Percentiles rank a stretch among this genome's conserved stretches.
These are phyloP conservation scores for Trichomycterus rosablanca DNA, from an alignment of 2,113 vertebrate species.

Conservation along the genomic window DNA sequence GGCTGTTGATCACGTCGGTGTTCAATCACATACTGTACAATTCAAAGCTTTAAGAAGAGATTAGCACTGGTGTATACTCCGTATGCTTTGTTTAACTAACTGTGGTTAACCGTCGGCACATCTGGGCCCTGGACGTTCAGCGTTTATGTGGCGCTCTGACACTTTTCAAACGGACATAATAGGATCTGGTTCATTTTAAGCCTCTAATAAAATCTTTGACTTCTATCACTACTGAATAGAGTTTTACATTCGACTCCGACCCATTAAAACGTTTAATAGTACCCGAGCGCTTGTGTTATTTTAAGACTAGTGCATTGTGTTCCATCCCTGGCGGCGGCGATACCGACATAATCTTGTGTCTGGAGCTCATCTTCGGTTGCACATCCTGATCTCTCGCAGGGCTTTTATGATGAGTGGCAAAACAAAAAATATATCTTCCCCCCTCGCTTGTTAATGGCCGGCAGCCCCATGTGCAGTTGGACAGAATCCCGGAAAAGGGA, in stretches of 20 bases:
- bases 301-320: conserved; percentile 32
- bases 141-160: conserved; percentile 13
- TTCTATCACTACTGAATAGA: conserved; percentile 32
- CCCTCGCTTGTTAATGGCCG: conserved; percentile 26
- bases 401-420: conserved; percentile 40
- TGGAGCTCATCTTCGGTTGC: conserved; percentile 45
- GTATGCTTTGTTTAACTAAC: conserved; percentile 25
- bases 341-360: conserved; percentile 35
- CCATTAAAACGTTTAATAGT: conserved; percentile 31
- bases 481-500: conserved; percentile 50
- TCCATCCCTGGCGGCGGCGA: conserved; percentile 29
- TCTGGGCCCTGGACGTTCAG: conserved; percentile 1
- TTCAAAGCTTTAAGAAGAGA: conserved; percentile 30
- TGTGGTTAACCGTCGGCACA: conserved; percentile 26
- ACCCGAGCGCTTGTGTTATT: conserved; percentile 29
- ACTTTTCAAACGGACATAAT: conserved; percentile 23
- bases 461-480: conserved; percentile 37
- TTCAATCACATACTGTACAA: conserved; percentile 21
- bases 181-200: conserved; percentile 36
- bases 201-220: conserved; percentile 35
- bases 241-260: conserved; percentile 23
- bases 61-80: conserved; percentile 12
- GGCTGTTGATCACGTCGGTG: conserved; percentile 8
- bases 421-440: conserved; percentile 47
- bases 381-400: conserved; percentile 46